Evolutionary conservation across 2,888 invertebrate genomes (phyloP).

Genomic region (Aspidiotus rigidus): DNA sequence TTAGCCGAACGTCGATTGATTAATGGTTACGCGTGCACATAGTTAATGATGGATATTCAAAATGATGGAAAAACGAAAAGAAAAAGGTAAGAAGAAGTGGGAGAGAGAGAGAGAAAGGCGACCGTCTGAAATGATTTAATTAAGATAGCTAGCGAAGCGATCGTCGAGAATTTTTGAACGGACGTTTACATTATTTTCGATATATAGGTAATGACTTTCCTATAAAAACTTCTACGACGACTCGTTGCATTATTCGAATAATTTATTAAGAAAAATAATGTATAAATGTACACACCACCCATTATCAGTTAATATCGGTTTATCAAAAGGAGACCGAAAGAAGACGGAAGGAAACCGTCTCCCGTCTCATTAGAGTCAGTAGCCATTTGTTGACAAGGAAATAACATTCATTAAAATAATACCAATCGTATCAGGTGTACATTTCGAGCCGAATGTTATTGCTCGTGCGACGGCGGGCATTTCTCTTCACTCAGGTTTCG

Average conservation of each 20-base stretch:
- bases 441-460: constrained; percentile 24
- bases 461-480: background rate
- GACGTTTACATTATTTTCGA: constrained; percentile 5
- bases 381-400: constrained; percentile 24
- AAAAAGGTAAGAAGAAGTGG: too few relatives aligned
- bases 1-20: too few relatives aligned
- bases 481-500: too few relatives aligned
- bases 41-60: too few relatives aligned
- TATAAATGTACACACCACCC: constrained; percentile 1
- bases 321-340: constrained; percentile 8
- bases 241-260: background rate
- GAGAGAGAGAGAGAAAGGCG: background rate
- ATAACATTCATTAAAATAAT: constrained; percentile 20
- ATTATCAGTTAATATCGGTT: constrained; percentile 22
- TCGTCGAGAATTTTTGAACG: background rate
- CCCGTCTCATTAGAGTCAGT: constrained; percentile 14
- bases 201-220: background rate
- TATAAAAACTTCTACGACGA: too few relatives aligned
- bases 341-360: background rate
- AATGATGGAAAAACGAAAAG: too few relatives aligned
- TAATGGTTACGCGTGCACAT: too few relatives aligned
- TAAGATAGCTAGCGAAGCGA: constrained; percentile 20
- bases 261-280: background rate
- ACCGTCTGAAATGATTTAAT: constrained; percentile 25
- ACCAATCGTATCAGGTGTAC: constrained; percentile 15